phyloP scores from a whole-genome alignment of 2,888 invertebrate species.

The Pilophorus perplexus region DNA sequence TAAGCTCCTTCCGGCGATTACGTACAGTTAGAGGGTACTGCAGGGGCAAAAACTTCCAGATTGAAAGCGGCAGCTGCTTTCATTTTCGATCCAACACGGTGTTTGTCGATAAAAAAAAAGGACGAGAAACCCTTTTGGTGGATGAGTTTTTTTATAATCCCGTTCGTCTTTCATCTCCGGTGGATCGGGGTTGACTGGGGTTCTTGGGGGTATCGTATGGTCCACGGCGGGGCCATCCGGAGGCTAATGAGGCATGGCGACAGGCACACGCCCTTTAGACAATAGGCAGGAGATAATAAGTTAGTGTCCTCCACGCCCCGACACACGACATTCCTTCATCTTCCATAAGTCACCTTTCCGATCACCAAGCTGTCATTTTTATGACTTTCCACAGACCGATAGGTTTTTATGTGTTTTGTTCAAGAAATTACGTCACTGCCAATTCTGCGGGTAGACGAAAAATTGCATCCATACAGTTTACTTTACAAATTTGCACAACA shows the following conservation, averaged over 20 bases:
- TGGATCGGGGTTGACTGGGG: no score
- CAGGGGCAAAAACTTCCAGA: constrained; percentile 3
- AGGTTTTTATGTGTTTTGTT: no score
- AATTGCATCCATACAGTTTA: no score
- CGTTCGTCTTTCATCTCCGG: constrained; percentile 9
- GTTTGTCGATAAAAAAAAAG: neutral
- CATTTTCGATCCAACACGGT: constrained; percentile 29
- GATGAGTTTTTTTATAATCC: constrained; percentile 13
- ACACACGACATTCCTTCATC: constrained; percentile 27
- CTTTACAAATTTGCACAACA: no score
- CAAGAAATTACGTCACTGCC: neutral
- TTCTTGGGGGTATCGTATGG: neutral
- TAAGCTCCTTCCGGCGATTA: constrained; percentile 32
- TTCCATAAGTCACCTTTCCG: constrained; percentile 8
- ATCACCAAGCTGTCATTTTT: neutral
- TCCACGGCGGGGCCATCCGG: neutral
- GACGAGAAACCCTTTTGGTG: neutral
- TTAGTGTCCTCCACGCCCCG: constrained; percentile 23
- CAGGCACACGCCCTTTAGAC: constrained; percentile 36
- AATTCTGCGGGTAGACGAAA: no score
- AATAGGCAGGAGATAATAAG: constrained; percentile 40
- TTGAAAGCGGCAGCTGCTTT: constrained; percentile 25
- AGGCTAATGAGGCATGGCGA: constrained; percentile 41
- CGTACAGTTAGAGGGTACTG: constrained; percentile 17
- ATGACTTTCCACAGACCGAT: neutral